A percentile compares a stretch with the other conserved stretches of the same genome.
Evolutionary conservation across 2,113 vertebrate genomes (phyloP).

Genomic region (Myxocyprinus asiaticus): DNA sequence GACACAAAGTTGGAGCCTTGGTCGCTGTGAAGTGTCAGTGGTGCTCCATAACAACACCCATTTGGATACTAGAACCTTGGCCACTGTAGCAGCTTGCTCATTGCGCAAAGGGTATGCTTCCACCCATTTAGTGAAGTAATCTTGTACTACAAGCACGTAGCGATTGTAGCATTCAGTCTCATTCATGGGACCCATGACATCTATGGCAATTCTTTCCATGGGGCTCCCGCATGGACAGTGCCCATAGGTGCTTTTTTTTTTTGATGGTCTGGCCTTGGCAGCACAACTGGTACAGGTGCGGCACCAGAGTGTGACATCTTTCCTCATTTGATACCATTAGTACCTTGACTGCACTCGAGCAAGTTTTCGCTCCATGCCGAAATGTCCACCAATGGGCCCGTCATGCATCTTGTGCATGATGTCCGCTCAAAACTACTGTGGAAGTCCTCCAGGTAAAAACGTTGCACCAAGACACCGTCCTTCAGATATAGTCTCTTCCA

Average conservation of each 20-base stretch:
- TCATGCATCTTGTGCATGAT: constrained; percentile 33
- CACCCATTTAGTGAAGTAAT: constrained; percentile 54
- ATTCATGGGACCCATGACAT: constrained; percentile 50
- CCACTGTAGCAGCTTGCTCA: constrained; percentile 26
- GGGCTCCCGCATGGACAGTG: constrained; percentile 17
- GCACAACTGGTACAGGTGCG: constrained; percentile 33
- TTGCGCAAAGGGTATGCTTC: constrained; percentile 23
- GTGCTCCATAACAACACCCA: constrained; percentile 46
- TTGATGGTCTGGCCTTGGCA: constrained; percentile 18
- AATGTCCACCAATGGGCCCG: constrained; percentile 27
- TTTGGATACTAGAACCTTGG: constrained; percentile 22
- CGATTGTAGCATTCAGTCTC: constrained; percentile 8
- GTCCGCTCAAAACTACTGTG: neutral
- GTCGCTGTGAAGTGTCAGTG: constrained; percentile 39
- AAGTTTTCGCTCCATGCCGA: neutral
- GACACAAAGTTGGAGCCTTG: constrained; percentile 44
- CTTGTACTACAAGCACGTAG: constrained; percentile 43
- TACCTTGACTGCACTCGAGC: constrained; percentile 9
- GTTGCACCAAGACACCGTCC: neutral
- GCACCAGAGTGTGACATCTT: constrained; percentile 35
- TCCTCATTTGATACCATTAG: constrained; percentile 30
- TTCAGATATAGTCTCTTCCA: constrained; percentile 11
- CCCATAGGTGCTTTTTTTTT: constrained; percentile 28
- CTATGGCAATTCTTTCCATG: constrained; percentile 44
- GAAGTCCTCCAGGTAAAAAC: constrained; percentile 8